Percentiles rank a stretch among this genome's conserved stretches.
Evolutionary conservation across 37 sponge, comb jelly and placozoan genomes (phyloP).

Genomic region (Ephydatia muelleri): DNA sequence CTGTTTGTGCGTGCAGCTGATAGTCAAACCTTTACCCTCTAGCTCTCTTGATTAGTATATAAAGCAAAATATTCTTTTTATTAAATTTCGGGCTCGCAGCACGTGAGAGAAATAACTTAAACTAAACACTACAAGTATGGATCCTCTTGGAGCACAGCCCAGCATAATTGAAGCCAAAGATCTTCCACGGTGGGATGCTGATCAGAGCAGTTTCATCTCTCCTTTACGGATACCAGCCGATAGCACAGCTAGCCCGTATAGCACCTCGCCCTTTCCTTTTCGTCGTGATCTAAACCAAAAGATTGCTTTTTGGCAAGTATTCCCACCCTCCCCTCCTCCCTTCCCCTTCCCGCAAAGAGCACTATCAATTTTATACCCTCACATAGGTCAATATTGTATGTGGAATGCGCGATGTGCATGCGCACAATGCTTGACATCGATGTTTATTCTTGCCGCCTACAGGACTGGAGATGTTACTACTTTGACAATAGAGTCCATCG

Average conservation of each 20-base stretch:
- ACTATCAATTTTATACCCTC: no score
- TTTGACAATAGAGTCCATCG: conserved; percentile 62
- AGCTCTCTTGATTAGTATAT: no score
- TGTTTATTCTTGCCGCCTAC: background rate
- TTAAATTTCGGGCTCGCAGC: no score
- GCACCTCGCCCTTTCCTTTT: conserved; percentile 59
- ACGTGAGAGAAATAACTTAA: no score
- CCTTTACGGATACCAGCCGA: background rate
- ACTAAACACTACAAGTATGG: conserved; percentile 30
- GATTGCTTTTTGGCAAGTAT: conserved; percentile 64
- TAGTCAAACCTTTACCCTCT: background rate
- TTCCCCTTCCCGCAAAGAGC: background rate
- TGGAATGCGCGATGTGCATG: no score
- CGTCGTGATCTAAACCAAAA: conserved; percentile 70
- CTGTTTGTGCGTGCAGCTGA: background rate
- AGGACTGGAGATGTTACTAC: conserved; percentile 76
- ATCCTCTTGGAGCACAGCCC: conserved; percentile 67
- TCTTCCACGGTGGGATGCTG: conserved; percentile 48
- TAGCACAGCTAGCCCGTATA: conserved; percentile 26
- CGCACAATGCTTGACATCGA: no score
- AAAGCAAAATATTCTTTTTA: no score
- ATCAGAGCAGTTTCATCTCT: background rate
- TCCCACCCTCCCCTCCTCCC: background rate
- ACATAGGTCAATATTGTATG: no score
- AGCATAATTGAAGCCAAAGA: conserved; percentile 12